These are phyloP conservation scores for Tenebrio molitor DNA, from an alignment of 1,140 invertebrate species.

Conservation along the genomic window DNA sequence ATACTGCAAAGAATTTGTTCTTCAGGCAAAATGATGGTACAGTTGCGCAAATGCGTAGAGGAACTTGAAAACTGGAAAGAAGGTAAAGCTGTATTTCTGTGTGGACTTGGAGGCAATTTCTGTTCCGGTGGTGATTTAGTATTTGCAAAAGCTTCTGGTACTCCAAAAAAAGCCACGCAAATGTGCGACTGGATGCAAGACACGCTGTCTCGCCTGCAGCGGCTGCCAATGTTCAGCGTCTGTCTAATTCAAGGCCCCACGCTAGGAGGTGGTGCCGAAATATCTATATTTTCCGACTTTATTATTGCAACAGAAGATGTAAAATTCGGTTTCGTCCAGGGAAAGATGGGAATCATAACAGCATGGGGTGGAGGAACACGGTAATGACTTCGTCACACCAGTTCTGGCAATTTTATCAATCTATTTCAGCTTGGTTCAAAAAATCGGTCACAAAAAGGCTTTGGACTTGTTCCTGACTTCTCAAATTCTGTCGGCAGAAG, in stretches of 20 bases:
- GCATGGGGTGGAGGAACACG: slow-evolving; percentile 70
- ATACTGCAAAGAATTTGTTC: too few species aligned
- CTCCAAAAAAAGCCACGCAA: slow-evolving; percentile 64
- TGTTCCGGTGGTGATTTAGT: slow-evolving; percentile 75
- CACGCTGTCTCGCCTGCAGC: slow-evolving; percentile 66
- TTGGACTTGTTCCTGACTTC: slow-evolving; percentile 31
- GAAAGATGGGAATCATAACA: slow-evolving; percentile 71
- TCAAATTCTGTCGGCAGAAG: slow-evolving; percentile 24
- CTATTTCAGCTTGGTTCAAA: slow-evolving; percentile 25
- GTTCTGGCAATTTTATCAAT: not conserved
- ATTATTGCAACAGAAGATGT: slow-evolving; percentile 67
- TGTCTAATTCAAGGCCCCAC: slow-evolving; percentile 71
- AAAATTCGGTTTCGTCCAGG: slow-evolving; percentile 72
- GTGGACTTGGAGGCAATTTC: slow-evolving; percentile 69
- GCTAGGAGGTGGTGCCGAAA: slow-evolving; percentile 75
- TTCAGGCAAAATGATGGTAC: slow-evolving; percentile 75
- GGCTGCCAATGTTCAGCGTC: slow-evolving; percentile 70
- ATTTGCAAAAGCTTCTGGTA: slow-evolving; percentile 66
- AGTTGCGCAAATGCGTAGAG: slow-evolving; percentile 68
- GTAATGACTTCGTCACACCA: slow-evolving; percentile 6
- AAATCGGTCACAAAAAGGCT: slow-evolving; percentile 20
- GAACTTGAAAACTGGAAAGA: slow-evolving; percentile 68
- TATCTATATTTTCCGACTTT: slow-evolving; percentile 72
- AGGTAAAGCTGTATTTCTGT: slow-evolving; percentile 73
- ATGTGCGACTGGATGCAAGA: slow-evolving; percentile 72